Conservation (phyloP, 2,113 vertebrate species). For the Narcine bancroftii region DNA sequence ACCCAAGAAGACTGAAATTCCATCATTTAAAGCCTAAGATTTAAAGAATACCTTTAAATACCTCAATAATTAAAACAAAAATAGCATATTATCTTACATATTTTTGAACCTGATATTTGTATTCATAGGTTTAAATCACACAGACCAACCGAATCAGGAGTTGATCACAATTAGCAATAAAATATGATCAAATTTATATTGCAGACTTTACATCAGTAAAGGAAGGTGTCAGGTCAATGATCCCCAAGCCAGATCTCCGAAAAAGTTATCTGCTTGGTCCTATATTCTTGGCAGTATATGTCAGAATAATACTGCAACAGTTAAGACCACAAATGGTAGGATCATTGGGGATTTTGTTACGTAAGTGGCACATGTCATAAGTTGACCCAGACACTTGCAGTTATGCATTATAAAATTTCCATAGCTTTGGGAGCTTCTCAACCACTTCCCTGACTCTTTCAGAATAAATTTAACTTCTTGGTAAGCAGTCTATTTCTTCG, state of each 20-base stretch:
- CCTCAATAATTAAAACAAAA: background rate
- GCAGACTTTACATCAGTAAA: background rate
- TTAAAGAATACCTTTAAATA: background rate
- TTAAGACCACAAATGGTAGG: too few relatives aligned
- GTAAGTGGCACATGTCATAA: background rate
- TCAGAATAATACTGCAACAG: background rate
- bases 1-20: background rate
- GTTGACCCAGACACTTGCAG: background rate
- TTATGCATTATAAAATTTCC: background rate
- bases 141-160: background rate
- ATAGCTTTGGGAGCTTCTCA: background rate
- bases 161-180: background rate
- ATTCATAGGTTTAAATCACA: background rate
- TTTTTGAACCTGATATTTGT: background rate
- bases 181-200: background rate
- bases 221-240: background rate
- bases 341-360: too few relatives aligned
- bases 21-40: background rate
- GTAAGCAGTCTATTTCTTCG: background rate
- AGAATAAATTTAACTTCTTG: background rate
- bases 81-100: background rate
- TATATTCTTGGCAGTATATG: background rate
- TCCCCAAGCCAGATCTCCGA: background rate
- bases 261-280: background rate
- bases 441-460: background rate